phyloP scores from a whole-genome alignment of 2,113 vertebrate genomes.

The Thinocorus orbignyianus region DNA sequence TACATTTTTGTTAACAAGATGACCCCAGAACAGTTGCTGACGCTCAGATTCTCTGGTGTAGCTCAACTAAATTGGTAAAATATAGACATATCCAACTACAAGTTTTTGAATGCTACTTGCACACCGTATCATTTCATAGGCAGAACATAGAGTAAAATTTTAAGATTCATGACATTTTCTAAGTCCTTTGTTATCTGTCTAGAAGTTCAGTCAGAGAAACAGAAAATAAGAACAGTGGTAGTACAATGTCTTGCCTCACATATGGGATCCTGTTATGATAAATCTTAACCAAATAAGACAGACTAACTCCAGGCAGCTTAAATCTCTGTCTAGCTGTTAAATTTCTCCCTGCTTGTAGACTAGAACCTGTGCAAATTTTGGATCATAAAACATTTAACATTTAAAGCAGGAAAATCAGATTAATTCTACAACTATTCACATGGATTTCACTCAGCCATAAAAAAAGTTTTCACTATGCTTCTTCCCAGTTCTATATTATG shows the following conservation, averaged over 20 bases:
- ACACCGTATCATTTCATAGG: background rate
- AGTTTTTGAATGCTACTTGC: background rate
- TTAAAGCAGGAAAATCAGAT: background rate
- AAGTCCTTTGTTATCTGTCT: background rate
- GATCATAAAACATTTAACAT: background rate
- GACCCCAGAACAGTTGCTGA: background rate
- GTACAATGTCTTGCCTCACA: background rate
- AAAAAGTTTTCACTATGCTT: background rate
- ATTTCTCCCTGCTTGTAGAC: background rate
- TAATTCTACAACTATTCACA: background rate
- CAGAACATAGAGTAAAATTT: background rate
- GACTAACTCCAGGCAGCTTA: background rate
- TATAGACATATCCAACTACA: accelerated
- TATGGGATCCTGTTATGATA: background rate
- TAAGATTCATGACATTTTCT: background rate
- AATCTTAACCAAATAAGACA: background rate
- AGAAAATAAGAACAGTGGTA: background rate
- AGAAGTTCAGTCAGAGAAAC: background rate
- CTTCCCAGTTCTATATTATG: background rate
- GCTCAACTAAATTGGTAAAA: background rate
- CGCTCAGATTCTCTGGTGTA: background rate
- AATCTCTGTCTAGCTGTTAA: background rate
- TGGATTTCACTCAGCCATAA: background rate
- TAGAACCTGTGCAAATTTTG: background rate
- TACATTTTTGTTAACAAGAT: background rate